These are phyloP conservation scores for Petrocephalus sullivani DNA, from an alignment of 2,797 vertebrate genomes.

Conservation along the genomic window DNA sequence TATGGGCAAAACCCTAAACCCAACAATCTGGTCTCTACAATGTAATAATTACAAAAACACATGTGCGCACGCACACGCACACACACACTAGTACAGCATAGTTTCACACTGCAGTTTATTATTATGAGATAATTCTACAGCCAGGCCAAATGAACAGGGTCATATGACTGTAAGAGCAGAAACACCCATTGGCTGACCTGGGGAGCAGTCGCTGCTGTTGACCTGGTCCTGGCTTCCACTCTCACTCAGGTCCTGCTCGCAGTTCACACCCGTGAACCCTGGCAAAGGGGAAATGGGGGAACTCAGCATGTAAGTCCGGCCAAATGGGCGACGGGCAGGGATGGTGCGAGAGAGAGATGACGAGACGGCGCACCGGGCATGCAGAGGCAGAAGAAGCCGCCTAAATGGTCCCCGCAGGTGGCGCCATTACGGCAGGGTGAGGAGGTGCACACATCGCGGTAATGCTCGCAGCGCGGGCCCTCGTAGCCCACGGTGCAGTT, in stretches of 20 bases:
- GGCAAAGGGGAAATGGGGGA: slow-evolving; percentile 25
- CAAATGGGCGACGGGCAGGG: background rate
- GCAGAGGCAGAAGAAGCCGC: slow-evolving; percentile 83
- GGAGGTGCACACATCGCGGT: slow-evolving; percentile 81
- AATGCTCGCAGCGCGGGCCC: slow-evolving; percentile 83
- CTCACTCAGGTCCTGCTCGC: slow-evolving; percentile 83
- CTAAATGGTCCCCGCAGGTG: slow-evolving; percentile 86
- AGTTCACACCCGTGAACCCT: slow-evolving; percentile 84
- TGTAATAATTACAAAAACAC: too few species aligned
- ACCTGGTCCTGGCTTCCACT: slow-evolving; percentile 79
- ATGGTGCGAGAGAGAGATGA: background rate
- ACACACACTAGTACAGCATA: background rate
- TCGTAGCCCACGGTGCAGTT: slow-evolving; percentile 75
- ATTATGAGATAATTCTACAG: background rate
- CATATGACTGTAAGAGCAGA: background rate
- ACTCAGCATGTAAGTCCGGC: background rate
- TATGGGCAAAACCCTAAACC: too few species aligned
- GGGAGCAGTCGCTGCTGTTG: slow-evolving; percentile 79
- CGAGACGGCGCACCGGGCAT: slow-evolving; percentile 66
- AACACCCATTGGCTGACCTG: slow-evolving; percentile 62
- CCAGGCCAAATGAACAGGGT: background rate
- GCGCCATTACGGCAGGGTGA: slow-evolving; percentile 85
- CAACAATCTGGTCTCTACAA: too few species aligned
- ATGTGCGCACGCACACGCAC: background rate
- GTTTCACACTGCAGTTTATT: background rate